Conservation (phyloP, 2,113 vertebrate species). For the Electrona antarctica region DNA sequence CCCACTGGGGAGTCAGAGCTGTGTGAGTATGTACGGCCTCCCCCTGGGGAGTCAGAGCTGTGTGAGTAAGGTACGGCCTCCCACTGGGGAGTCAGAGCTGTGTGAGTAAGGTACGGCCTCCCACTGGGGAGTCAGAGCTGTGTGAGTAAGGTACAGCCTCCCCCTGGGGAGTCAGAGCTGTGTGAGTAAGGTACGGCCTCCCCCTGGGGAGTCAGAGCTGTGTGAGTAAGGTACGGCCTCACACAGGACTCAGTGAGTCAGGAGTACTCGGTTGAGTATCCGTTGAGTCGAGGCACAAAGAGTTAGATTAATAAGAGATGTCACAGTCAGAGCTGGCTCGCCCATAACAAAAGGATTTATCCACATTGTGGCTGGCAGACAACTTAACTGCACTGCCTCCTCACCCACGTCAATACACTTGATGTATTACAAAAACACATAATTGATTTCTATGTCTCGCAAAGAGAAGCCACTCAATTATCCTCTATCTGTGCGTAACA, state of each 20-base stretch:
- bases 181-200: too few species aligned
- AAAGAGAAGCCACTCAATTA: slow-evolving; percentile 65
- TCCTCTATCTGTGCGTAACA: slow-evolving; percentile 56
- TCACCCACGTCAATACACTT: slow-evolving; percentile 52
- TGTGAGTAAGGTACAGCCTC: too few species aligned
- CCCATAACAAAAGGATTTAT: slow-evolving; percentile 34
- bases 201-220: too few species aligned
- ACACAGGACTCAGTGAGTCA: background rate
- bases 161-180: too few species aligned
- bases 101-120: too few species aligned
- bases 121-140: too few species aligned
- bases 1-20: too few species aligned
- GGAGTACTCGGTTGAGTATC: slow-evolving; percentile 24
- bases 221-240: too few species aligned
- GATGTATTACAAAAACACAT: slow-evolving; percentile 65
- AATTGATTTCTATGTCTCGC: slow-evolving; percentile 69
- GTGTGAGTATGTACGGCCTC: too few species aligned
- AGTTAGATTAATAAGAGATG: slow-evolving; percentile 46
- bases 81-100: too few species aligned
- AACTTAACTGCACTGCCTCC: slow-evolving; percentile 49
- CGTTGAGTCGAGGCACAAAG: slow-evolving; percentile 30
- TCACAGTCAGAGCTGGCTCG: slow-evolving; percentile 27
- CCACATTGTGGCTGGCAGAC: slow-evolving; percentile 34
- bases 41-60: too few species aligned
- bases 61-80: too few species aligned